phyloP scores from a whole-genome alignment of 2,797 vertebrate species.

The Malurus splendens region DNA sequence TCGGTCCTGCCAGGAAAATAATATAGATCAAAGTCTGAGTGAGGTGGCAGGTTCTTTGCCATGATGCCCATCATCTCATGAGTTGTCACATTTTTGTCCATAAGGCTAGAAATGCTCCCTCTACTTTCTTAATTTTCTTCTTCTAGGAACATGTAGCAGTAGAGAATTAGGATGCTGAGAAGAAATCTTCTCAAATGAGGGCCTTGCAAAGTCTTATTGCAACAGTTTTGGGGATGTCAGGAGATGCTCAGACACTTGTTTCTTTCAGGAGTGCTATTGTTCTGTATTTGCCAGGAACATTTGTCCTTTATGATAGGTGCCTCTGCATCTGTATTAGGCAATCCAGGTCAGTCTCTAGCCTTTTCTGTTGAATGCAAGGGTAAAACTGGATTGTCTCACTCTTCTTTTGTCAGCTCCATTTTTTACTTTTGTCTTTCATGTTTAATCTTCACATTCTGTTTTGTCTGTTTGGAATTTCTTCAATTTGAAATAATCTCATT shows the following conservation, averaged over 20 bases:
- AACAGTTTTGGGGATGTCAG: neutral
- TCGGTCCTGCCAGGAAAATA: neutral
- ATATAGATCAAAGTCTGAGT: neutral
- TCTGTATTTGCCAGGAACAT: neutral
- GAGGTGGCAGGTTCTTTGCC: neutral
- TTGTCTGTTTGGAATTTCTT: neutral
- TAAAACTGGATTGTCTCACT: constrained; percentile 1
- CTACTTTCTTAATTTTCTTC: neutral
- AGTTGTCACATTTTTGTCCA: neutral
- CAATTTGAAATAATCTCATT: neutral
- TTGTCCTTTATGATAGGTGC: neutral
- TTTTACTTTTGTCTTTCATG: neutral
- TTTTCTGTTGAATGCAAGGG: neutral
- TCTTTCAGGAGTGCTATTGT: neutral
- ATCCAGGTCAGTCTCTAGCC: neutral
- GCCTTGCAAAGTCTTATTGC: neutral
- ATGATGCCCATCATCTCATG: neutral
- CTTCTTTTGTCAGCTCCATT: neutral
- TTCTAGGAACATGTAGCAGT: neutral
- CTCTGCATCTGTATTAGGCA: neutral
- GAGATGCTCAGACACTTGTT: neutral
- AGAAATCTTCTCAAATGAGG: neutral
- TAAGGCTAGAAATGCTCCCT: neutral
- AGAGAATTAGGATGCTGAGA: neutral
- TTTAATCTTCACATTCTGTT: neutral